Evolutionary conservation across 1,140 invertebrate species (phyloP).

Genomic region (Drosophila ogumai): DNA sequence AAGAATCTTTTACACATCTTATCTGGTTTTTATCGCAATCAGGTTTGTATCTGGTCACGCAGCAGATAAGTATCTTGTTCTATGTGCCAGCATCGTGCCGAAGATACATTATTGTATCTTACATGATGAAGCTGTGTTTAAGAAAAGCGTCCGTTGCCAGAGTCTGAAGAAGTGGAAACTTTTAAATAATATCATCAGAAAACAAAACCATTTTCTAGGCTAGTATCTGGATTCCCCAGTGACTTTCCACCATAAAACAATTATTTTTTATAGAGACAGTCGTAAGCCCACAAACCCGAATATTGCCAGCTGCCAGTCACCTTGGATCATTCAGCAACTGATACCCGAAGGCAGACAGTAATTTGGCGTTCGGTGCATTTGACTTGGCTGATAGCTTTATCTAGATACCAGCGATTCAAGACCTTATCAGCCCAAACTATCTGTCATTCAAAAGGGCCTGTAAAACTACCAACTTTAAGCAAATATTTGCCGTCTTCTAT

Average conservation of each 20-base stretch:
- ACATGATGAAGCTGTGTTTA: background rate
- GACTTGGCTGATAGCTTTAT: conserved; percentile 26
- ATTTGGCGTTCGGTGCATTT: conserved; percentile 37
- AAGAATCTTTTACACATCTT: conserved; percentile 17
- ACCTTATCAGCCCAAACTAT: conserved; percentile 31
- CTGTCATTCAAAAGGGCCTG: conserved; percentile 18
- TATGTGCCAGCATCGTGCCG: conserved; percentile 7
- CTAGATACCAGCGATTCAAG: conserved; percentile 34
- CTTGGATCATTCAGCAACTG: conserved; percentile 31
- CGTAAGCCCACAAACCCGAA: conserved; percentile 28
- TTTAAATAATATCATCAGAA: background rate
- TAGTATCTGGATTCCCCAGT: conserved; percentile 5
- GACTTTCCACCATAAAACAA: conserved; percentile 34
- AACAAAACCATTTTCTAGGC: background rate
- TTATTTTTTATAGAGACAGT: conserved; percentile 20
- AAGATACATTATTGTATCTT: conserved; percentile 15
- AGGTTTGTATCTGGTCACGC: conserved; percentile 34
- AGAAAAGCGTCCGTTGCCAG: too few relatives aligned
- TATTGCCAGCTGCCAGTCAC: conserved; percentile 38
- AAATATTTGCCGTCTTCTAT: conserved; percentile 33
- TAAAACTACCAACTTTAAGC: conserved; percentile 23
- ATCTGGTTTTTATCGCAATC: conserved; percentile 20
- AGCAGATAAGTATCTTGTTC: conserved; percentile 33
- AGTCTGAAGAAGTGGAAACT: background rate
- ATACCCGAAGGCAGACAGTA: conserved; percentile 32